Base-by-base conservation (phyloP, 2,797 vertebrate genomes). In the Menidia menidia region DNA sequence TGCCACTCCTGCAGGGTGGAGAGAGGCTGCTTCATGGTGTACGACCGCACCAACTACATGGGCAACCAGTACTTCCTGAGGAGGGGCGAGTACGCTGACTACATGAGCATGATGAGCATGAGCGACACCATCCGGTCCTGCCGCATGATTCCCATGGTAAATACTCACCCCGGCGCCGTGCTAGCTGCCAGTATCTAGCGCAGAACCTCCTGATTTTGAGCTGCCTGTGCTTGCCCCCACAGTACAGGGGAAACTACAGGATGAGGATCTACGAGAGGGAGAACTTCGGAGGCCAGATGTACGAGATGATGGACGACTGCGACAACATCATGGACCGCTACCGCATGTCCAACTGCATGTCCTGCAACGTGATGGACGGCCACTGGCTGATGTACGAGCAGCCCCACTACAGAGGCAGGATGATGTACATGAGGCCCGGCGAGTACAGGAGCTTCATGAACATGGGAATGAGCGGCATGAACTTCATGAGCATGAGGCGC, bases 251-350 rank as follows among this genome's bases (percentile, higher is more conserved):
- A 51, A 81, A 86, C 75, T 93, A 89, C 84, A 94, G 88, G 75
- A 92, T 95, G 86, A 89, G 19, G 71, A 90, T 95, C 85, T 94
- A 92, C 8, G 91, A 95, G 89, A 92, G 84, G 87, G 88, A 94
- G 71, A 90, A 94, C 75, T 93, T 93, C 52, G 77, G 85, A 35
- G 92, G 93, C 25, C 88, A 92, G 85, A 91, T 92, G 84, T 9
- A 75, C 32, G 93, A 94, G 82, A 70, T 94, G 81, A 94, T 73
- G 67, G 92, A 94, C 15, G 91, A 93, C 82, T 94, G 94, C 7
- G 81, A 93, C 68, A 89, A 71, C 85, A 71, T 93, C 82, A 86
- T 90, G 87, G 92, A 89, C 16, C 89, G 87, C 31, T 92, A 87
- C 84, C 89, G 73, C 75, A 93, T 93, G 93, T 83, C 88, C 84